Conservation (phyloP, 2,113 vertebrate genomes). For the Notothenia rossii region DNA sequence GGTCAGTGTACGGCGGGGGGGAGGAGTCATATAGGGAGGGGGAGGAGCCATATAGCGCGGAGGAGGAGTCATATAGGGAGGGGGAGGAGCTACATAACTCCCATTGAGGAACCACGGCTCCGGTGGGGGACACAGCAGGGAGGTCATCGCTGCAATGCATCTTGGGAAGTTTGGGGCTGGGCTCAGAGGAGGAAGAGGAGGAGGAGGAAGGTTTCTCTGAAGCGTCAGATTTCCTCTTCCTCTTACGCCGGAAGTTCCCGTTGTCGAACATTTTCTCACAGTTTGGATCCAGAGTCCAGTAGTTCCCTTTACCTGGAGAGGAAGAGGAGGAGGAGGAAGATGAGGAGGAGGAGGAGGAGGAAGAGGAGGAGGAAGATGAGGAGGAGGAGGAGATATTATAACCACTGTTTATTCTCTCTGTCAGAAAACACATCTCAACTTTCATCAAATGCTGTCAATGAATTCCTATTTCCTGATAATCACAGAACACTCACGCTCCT, state of each 20-base stretch:
- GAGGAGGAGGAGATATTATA: background rate
- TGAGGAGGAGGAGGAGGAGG: slow-evolving; percentile 37
- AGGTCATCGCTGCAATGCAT: slow-evolving; percentile 32
- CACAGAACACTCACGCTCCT: no score
- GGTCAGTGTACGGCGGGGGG: no score
- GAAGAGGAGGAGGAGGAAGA: slow-evolving; percentile 27
- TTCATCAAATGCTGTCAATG: no score
- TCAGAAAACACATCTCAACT: no score
- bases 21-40: no score
- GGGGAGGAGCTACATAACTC: slow-evolving; percentile 79
- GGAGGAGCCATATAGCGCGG: slow-evolving; percentile 27
- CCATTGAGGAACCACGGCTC: slow-evolving; percentile 81
- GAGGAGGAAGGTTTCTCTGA: slow-evolving; percentile 37
- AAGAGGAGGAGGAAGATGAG: background rate
- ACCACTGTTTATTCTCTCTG: no score
- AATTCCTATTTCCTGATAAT: no score
- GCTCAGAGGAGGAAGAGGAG: slow-evolving; percentile 76
- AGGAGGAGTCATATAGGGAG: slow-evolving; percentile 65
- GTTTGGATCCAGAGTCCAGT: slow-evolving; percentile 96
- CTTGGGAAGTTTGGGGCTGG: slow-evolving; percentile 79
- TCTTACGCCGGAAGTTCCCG: slow-evolving; percentile 95
- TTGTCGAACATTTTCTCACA: slow-evolving; percentile 99
- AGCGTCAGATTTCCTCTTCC: slow-evolving; percentile 91
- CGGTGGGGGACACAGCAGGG: slow-evolving; percentile 66
- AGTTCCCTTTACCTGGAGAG: slow-evolving; percentile 94